Conservation (phyloP, 2,888 invertebrate genomes). For the Protonemura montana region DNA sequence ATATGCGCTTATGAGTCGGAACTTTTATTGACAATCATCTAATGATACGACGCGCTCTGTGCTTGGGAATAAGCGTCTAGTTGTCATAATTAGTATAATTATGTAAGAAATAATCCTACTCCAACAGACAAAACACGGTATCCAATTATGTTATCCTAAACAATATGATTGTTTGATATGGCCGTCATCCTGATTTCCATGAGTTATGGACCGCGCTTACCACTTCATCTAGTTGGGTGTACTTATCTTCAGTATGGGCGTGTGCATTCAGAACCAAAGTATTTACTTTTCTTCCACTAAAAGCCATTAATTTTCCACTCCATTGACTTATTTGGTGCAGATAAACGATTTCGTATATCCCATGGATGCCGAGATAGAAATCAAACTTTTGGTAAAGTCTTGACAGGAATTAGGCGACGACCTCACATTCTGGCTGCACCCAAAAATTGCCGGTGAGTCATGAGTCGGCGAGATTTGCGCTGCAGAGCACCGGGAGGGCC, state of each 20-base stretch:
- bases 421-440: not conserved
- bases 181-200: not conserved
- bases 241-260: not conserved
- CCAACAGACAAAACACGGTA: not conserved
- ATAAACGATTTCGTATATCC: not conserved
- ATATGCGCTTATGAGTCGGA: slow-evolving; percentile 21
- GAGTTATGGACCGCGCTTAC: not conserved
- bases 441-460: not conserved
- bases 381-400: slow-evolving; percentile 7
- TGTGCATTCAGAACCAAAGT: not conserved
- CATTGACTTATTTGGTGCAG: not conserved
- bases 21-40: slow-evolving; percentile 37
- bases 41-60: slow-evolving; percentile 16
- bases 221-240: not conserved
- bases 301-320: slow-evolving; percentile 12
- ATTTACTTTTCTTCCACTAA: slow-evolving; percentile 7
- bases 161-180: not conserved
- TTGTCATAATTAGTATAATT: not conserved
- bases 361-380: not conserved
- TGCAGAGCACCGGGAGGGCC: not conserved
- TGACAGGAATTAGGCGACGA: not conserved
- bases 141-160: slow-evolving; percentile 17
- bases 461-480: not conserved
- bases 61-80: not conserved
- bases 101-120: not conserved